These are phyloP conservation scores for Caenorhabditis elegans DNA, from an alignment of 1,140 invertebrate species.

Conservation along the genomic window DNA sequence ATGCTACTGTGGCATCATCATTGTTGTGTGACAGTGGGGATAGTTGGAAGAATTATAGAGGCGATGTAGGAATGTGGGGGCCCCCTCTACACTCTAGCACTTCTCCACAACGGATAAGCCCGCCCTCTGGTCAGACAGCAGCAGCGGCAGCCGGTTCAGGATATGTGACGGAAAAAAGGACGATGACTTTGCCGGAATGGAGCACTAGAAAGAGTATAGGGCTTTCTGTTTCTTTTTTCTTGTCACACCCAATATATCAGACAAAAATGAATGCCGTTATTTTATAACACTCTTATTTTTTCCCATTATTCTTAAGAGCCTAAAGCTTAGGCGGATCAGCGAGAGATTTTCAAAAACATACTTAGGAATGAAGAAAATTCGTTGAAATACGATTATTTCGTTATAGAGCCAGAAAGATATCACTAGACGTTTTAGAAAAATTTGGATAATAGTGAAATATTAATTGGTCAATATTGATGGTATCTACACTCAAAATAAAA, in stretches of 20 bases:
- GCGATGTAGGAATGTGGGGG: background rate
- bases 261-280: slow-evolving; percentile 1
- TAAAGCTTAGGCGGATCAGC: background rate
- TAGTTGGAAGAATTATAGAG: background rate
- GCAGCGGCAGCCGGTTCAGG: background rate
- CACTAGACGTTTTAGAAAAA: background rate
- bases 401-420: too few species aligned
- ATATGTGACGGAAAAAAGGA: slow-evolving; percentile 7
- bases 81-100: background rate
- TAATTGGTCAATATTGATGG: too few species aligned
- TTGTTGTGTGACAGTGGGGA: background rate
- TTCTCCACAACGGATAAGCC: slow-evolving; percentile 29
- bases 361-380: too few species aligned
- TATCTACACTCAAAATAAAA: too few species aligned
- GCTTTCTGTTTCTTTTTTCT: slow-evolving; percentile 13
- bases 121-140: slow-evolving; percentile 5
- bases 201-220: background rate
- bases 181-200: background rate
- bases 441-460: too few species aligned
- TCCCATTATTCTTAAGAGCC: background rate
- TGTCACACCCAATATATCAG: slow-evolving; percentile 28
- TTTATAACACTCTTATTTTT: background rate
- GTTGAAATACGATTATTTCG: too few species aligned
- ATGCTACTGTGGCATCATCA: background rate
- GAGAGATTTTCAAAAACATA: background rate